These are phyloP conservation scores for Rhinopomastus cyanomelas DNA, from an alignment of 2,113 vertebrate species.

Conservation along the genomic window DNA sequence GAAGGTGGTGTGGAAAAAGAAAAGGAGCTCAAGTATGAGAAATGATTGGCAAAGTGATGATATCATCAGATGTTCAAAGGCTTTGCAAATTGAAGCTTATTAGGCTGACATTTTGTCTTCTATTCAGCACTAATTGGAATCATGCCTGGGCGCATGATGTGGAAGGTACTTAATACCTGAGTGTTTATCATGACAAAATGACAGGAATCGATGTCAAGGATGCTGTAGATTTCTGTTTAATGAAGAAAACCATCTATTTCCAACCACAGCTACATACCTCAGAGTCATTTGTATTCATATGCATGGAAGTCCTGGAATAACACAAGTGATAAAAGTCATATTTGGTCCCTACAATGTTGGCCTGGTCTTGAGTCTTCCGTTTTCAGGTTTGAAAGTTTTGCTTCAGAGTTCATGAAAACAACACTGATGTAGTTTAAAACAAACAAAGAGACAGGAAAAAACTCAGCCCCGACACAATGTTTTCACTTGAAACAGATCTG, in stretches of 20 bases:
- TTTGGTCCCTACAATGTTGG: neutral
- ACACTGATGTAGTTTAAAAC: neutral
- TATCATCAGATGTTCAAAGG: slow-evolving; percentile 80
- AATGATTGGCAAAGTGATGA: slow-evolving; percentile 80
- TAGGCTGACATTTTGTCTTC: slow-evolving; percentile 70
- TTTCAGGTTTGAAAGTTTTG: slow-evolving; percentile 1
- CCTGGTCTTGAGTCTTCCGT: neutral
- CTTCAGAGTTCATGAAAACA: neutral
- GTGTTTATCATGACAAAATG: slow-evolving; percentile 65
- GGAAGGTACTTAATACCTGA: slow-evolving; percentile 63
- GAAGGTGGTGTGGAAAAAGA: slow-evolving; percentile 39
- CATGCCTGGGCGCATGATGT: slow-evolving; percentile 57
- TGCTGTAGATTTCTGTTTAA: slow-evolving; percentile 42
- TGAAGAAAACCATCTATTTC: slow-evolving; percentile 36
- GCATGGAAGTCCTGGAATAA: neutral
- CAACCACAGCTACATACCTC: slow-evolving; percentile 36
- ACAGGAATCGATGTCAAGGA: slow-evolving; percentile 55
- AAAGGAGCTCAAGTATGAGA: slow-evolving; percentile 53
- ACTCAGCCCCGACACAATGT: neutral
- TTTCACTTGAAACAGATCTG: slow-evolving; percentile 53
- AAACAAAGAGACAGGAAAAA: neutral
- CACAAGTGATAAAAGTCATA: neutral
- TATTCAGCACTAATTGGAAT: slow-evolving; percentile 71
- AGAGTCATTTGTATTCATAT: neutral
- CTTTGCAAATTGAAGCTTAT: slow-evolving; percentile 72